Percentiles rank a stretch among this genome's conserved stretches.
Evolutionary conservation across 2,888 invertebrate genomes (phyloP).

Genomic region (Coelopa pilipes): DNA sequence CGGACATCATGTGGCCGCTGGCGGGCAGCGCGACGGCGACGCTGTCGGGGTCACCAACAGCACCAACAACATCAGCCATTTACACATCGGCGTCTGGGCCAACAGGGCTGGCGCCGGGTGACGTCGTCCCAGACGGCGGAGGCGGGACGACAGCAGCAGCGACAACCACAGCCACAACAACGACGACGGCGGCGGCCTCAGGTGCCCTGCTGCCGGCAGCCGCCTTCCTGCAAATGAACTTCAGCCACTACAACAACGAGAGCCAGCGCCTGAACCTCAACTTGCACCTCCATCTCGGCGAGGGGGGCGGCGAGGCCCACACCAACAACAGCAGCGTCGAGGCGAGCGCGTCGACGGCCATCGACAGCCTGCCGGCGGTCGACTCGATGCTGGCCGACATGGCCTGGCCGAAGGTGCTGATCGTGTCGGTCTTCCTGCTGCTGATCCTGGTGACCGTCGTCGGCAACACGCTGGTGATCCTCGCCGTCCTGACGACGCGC

Average conservation of each 20-base stretch:
- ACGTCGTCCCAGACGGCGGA: background rate
- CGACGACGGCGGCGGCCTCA: conserved; percentile 18
- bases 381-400: conserved; percentile 47
- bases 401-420: conserved; percentile 70
- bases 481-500: conserved; percentile 87
- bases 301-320: conserved; percentile 12
- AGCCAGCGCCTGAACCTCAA: conserved; percentile 23
- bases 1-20: no score
- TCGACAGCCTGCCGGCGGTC: background rate
- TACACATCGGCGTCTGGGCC: no score
- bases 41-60: no score
- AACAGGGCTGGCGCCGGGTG: no score
- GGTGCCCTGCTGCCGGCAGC: conserved; percentile 26
- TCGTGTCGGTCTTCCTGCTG: conserved; percentile 73
- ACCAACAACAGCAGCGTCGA: conserved; percentile 22
- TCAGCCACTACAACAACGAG: conserved; percentile 31
- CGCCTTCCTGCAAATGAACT: conserved; percentile 22
- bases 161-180: conserved; percentile 39
- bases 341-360: conserved; percentile 14
- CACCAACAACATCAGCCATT: no score
- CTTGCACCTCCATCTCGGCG: no score
- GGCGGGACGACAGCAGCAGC: conserved; percentile 32
- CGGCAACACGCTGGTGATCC: conserved; percentile 90
- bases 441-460: conserved; percentile 79
- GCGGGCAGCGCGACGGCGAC: no score